Base-by-base conservation (phyloP, 1,140 invertebrate species). In the Orius insidiosus region DNA sequence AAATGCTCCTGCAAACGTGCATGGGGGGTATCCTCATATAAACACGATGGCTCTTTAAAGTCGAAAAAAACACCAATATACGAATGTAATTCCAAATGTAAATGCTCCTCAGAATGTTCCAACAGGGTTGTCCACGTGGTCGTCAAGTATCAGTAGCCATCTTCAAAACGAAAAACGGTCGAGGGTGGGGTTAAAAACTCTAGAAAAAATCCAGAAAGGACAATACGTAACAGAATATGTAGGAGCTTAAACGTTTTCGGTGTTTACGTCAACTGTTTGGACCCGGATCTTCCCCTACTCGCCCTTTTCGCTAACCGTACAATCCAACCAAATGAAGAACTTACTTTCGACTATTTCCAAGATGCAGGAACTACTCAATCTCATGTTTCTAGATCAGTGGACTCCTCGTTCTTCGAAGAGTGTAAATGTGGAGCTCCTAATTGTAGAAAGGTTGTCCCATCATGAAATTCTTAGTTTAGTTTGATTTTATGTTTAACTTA, bases 161-260 rank as follows among this genome's bases (percentile, higher is more conserved):
- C 36, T 97, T 90, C 58, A 72, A 85, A 40, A 96, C 90, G 2
- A 59, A 62, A 9, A 87, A 90, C 62, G 82, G 80, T 0, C 71
- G 85, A 54, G 92, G 92, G 6, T 97, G 93, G 93, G 93, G 90
- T 83, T 96, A 0, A 85, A 81, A 58, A 74, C 87, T 0, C 60
- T 80, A 31, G 72, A 80, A 39, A 61, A 65, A 8, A 78, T 89
- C 18, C 74, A 71, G 38, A 78, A 79, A 56, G 88, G 88, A 0
- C 74, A 79, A 10, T 96, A 90, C 63, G 73, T 96, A 1, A 81
- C 81, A 46, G 80, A 88, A 55, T 97, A 96, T 66, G 78, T 94
- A 2, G 92, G 90, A 1, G 89, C 65, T 61, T 92, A 10, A 24
- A 24, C 0, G 86, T 94, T 9, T 93, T 80, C 65, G 80, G 80